Conservation (phyloP, 1,140 invertebrate genomes). For the Drosophila pectinifera region DNA sequence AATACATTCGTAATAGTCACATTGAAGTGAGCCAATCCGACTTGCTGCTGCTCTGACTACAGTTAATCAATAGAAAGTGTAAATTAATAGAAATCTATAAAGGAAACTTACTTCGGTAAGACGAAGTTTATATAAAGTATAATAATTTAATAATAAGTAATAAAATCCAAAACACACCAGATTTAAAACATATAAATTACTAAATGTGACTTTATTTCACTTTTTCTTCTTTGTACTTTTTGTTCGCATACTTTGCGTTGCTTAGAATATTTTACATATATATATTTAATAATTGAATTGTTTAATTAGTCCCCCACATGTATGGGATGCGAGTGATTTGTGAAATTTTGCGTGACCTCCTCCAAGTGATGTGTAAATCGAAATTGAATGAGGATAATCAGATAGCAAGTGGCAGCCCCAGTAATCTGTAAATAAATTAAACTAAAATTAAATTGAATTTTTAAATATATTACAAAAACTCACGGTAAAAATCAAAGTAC, state of each 20-base stretch:
- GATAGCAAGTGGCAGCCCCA: constrained; percentile 79
- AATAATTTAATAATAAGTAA: too few species aligned
- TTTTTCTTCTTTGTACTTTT: constrained; percentile 1
- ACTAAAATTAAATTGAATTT: neutral
- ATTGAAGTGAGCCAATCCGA: too few species aligned
- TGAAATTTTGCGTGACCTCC: constrained; percentile 26
- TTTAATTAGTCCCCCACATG: constrained; percentile 21
- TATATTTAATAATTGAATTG: neutral
- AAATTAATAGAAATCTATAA: too few species aligned
- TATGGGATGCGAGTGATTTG: constrained; percentile 6
- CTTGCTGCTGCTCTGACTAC: too few species aligned
- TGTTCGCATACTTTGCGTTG: neutral
- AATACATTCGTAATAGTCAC: too few species aligned
- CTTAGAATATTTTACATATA: too few species aligned
- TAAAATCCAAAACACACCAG: neutral
- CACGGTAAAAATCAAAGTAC: constrained; percentile 81
- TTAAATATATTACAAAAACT: neutral
- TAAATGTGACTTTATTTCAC: too few species aligned
- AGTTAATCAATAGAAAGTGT: too few species aligned
- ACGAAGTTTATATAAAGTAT: too few species aligned
- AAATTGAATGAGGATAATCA: constrained; percentile 80
- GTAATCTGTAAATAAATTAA: constrained; percentile 53
- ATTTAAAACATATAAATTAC: neutral
- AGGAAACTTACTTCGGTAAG: too few species aligned
- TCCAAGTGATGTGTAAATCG: constrained; percentile 65